phyloP scores from a whole-genome alignment of 2,113 vertebrate genomes.

The Ranitomeya variabilis region DNA sequence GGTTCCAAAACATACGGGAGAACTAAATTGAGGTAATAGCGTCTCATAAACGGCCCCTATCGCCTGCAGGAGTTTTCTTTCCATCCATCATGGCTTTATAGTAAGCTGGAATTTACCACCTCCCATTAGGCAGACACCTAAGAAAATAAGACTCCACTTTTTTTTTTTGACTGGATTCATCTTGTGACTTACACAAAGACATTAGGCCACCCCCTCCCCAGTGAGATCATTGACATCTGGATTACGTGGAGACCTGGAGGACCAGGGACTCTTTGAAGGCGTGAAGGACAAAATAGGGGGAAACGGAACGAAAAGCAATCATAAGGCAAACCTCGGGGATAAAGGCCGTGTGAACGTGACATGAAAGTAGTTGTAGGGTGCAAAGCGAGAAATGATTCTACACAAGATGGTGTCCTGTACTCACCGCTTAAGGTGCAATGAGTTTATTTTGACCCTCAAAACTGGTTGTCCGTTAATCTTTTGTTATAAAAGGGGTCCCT shows the following conservation, averaged over 20 bases:
- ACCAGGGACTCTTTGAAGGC: not conserved
- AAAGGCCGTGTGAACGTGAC: constrained; percentile 9
- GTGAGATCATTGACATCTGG: constrained; percentile 35
- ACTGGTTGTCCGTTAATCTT: too few relatives aligned
- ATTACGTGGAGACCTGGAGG: not conserved
- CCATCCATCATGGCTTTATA: constrained; percentile 22
- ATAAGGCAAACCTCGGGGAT: not conserved
- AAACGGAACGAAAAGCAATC: not conserved
- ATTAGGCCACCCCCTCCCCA: not conserved
- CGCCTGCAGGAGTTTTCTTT: not conserved
- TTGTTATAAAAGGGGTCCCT: too few relatives aligned
- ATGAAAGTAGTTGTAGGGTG: constrained; percentile 10
- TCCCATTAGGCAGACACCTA: constrained; percentile 32
- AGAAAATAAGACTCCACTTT: constrained; percentile 13
- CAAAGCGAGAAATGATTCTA: not conserved
- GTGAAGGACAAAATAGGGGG: not conserved
- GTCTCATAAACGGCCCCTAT: constrained; percentile 27
- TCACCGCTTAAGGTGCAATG: too few relatives aligned
- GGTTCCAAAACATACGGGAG: not conserved
- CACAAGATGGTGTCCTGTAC: too few relatives aligned
- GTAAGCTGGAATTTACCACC: constrained; percentile 26
- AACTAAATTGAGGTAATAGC: not conserved
- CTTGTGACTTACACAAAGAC: not conserved
- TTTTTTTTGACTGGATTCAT: constrained; percentile 6
- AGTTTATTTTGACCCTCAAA: too few relatives aligned